Conservation (phyloP, 2,888 invertebrate genomes). For the Artemia sinica region DNA sequence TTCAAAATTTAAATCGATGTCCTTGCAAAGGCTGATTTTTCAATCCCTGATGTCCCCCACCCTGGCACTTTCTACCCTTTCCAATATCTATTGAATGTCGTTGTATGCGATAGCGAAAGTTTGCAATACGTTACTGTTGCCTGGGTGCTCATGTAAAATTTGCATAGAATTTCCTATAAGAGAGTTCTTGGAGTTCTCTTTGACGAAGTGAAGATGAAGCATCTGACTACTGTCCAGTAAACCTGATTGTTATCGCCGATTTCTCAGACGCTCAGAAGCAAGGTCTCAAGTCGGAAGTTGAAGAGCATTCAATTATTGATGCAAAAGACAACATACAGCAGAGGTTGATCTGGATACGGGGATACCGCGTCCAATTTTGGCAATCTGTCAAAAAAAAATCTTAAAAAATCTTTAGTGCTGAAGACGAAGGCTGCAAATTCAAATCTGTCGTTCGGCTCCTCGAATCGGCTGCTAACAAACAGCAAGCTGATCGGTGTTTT, state of each 20-base stretch:
- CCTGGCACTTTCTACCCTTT: neutral
- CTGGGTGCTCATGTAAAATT: neutral
- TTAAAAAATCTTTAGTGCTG: neutral
- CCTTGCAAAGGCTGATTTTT: neutral
- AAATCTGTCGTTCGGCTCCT: neutral
- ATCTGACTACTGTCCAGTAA: neutral
- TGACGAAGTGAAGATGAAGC: neutral
- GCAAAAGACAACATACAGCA: neutral
- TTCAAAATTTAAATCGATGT: neutral
- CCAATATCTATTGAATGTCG: neutral
- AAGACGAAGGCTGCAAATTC: neutral
- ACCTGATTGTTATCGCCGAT: slow-evolving; percentile 12
- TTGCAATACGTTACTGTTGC: slow-evolving; percentile 1
- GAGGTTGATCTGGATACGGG: neutral
- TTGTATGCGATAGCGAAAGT: neutral
- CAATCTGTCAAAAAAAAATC: neutral
- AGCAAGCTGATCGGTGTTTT: neutral
- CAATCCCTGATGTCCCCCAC: neutral
- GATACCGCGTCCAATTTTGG: neutral
- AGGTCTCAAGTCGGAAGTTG: neutral
- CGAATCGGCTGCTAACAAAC: neutral
- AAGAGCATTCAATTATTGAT: neutral
- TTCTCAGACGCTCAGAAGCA: neutral
- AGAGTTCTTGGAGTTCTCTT: neutral
- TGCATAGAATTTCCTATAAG: neutral